A percentile compares a stretch with the other conserved stretches of the same genome.
Conservation (phyloP, 64 coral and sea anemone genomes). For the Montipora efflorescens region DNA sequence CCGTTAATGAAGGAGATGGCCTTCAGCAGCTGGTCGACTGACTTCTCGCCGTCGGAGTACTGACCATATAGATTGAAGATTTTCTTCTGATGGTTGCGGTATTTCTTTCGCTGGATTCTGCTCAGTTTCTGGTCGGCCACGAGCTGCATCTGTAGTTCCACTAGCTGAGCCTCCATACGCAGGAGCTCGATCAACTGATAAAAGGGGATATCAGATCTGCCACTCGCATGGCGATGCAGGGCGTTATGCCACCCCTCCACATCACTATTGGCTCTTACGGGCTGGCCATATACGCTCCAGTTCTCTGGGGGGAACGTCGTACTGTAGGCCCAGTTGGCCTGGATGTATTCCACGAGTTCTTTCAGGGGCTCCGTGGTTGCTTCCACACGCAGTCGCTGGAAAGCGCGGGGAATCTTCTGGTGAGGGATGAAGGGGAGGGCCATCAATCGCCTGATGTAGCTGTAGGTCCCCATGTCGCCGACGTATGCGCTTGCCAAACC, state of each 20-base stretch:
- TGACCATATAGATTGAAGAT: neutral
- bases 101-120: neutral
- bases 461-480: neutral
- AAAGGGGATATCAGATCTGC: too few species aligned
- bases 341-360: neutral
- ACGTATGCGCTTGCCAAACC: neutral
- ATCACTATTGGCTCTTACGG: constrained; percentile 21
- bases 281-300: constrained; percentile 24
- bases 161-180: neutral
- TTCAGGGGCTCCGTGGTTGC: neutral
- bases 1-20: too few species aligned
- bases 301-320: neutral
- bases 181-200: too few species aligned
- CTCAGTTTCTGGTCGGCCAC: constrained; percentile 6
- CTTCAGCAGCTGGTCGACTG: constrained; percentile 10
- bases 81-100: neutral
- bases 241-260: too few species aligned
- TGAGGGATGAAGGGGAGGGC: neutral
- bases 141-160: neutral
- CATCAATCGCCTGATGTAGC: neutral
- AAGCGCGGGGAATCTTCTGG: neutral
- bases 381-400: neutral
- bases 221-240: too few species aligned
- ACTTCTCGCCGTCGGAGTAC: neutral
- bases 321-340: neutral